Percentiles rank a stretch among this genome's conserved stretches.
phyloP scores from a whole-genome alignment of 2,888 invertebrate genomes.

The Sabatieria punctata region DNA sequence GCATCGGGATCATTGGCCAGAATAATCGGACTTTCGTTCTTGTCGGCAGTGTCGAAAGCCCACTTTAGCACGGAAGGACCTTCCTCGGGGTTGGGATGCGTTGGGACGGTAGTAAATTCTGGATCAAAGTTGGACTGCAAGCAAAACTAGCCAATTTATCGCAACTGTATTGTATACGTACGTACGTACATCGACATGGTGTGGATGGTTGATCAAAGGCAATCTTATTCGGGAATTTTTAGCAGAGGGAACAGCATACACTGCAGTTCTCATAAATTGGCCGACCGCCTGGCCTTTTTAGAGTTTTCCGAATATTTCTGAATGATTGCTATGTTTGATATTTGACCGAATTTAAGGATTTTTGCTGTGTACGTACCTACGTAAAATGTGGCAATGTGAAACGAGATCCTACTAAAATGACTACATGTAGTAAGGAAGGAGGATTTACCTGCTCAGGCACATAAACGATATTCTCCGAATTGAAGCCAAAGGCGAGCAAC shows the following conservation, averaged over 20 bases:
- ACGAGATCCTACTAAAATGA: background rate
- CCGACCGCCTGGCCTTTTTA: too few species aligned
- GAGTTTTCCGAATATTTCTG: too few species aligned
- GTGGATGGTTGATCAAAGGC: too few species aligned
- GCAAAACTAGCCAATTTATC: background rate
- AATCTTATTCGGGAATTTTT: too few species aligned
- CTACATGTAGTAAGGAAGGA: background rate
- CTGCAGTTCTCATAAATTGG: too few species aligned
- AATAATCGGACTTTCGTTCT: slow-evolving; percentile 51
- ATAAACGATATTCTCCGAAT: slow-evolving; percentile 26
- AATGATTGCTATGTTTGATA: too few species aligned
- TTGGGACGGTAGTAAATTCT: slow-evolving; percentile 86
- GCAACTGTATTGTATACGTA: background rate
- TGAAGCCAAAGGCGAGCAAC: slow-evolving; percentile 54
- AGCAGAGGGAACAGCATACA: too few species aligned
- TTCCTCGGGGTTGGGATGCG: slow-evolving; percentile 90
- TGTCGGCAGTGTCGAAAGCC: slow-evolving; percentile 58
- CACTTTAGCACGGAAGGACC: slow-evolving; percentile 58
- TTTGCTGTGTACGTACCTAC: too few species aligned
- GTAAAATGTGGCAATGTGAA: too few species aligned
- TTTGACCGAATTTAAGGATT: too few species aligned
- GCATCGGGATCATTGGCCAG: slow-evolving; percentile 97
- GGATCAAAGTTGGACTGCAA: slow-evolving; percentile 71
- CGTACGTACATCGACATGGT: too few species aligned
- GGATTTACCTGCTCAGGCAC: slow-evolving; percentile 41